Conservation (phyloP, 2,113 vertebrate species). For the Paralichthys olivaceus region DNA sequence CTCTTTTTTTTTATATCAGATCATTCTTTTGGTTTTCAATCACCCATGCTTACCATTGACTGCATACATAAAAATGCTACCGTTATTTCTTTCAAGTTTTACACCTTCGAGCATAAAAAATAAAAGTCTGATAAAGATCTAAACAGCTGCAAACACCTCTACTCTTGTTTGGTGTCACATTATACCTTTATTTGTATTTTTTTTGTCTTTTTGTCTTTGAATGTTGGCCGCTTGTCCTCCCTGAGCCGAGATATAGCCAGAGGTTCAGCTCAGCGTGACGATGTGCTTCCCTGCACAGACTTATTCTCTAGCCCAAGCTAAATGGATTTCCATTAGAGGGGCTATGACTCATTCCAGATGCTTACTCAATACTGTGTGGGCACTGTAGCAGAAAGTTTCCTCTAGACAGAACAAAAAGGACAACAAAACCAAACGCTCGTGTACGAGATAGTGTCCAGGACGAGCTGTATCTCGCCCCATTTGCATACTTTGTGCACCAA, state of each 20-base stretch:
- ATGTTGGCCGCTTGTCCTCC: conserved; percentile 43
- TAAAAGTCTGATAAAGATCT: conserved; percentile 2
- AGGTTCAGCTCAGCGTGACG: conserved; percentile 62
- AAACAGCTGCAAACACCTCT: conserved; percentile 6
- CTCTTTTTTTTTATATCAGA: conserved; percentile 52
- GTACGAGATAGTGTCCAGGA: conserved; percentile 4
- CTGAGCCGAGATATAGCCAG: conserved; percentile 51
- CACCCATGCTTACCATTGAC: conserved; percentile 8
- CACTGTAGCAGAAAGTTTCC: conserved; percentile 73
- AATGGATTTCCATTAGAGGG: conserved; percentile 80
- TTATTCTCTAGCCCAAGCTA: conserved; percentile 65
- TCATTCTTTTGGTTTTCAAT: conserved; percentile 37
- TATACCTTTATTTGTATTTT: conserved; percentile 25
- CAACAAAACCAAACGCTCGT: conserved; percentile 38
- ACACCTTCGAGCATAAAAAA: background rate
- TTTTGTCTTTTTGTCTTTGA: conserved; percentile 55
- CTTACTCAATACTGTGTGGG: conserved; percentile 76
- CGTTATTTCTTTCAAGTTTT: background rate
- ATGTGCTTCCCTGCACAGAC: conserved; percentile 70
- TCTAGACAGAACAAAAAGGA: conserved; percentile 55
- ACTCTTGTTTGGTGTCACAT: background rate
- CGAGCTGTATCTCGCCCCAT: background rate
- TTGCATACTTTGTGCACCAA: background rate
- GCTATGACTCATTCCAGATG: conserved; percentile 79
- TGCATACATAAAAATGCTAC: conserved; percentile 7